Evolutionary conservation across 2,113 vertebrate species (phyloP).

Genomic region (Tautogolabrus adspersus): DNA sequence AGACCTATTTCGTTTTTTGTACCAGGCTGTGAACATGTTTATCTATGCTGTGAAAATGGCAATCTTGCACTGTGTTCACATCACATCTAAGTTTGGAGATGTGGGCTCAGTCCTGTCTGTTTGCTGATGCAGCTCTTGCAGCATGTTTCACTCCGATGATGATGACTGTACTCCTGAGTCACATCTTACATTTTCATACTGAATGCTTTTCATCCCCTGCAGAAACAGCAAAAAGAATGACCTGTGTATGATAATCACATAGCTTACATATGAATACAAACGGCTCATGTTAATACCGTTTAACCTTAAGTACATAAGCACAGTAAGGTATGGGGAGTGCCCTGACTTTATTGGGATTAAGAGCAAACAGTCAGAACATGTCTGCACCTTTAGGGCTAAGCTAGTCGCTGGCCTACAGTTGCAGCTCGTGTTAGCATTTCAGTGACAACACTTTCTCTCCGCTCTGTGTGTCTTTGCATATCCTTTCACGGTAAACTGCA

Average conservation of each 20-base stretch:
- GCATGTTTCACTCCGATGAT: neutral
- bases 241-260: neutral
- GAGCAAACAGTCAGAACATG: conserved; percentile 30
- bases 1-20: no score
- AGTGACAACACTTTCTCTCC: neutral
- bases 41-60: no score
- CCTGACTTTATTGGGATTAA: neutral
- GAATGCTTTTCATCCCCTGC: no score
- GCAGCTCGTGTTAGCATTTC: conserved; percentile 1
- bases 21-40: no score
- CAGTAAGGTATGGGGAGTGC: neutral
- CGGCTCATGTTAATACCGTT: neutral
- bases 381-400: conserved; percentile 8
- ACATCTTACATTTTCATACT: no score
- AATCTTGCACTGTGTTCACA: no score
- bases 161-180: neutral
- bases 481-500: conserved; percentile 46
- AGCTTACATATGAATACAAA: neutral
- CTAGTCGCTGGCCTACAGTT: neutral
- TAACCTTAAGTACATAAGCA: neutral
- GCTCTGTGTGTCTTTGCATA: conserved; percentile 19
- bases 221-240: no score
- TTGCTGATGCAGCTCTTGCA: neutral
- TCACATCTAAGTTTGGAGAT: no score
- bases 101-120: neutral